Evolutionary conservation across 2,888 invertebrate genomes (phyloP).

Genomic region (Morinoia aosen): DNA sequence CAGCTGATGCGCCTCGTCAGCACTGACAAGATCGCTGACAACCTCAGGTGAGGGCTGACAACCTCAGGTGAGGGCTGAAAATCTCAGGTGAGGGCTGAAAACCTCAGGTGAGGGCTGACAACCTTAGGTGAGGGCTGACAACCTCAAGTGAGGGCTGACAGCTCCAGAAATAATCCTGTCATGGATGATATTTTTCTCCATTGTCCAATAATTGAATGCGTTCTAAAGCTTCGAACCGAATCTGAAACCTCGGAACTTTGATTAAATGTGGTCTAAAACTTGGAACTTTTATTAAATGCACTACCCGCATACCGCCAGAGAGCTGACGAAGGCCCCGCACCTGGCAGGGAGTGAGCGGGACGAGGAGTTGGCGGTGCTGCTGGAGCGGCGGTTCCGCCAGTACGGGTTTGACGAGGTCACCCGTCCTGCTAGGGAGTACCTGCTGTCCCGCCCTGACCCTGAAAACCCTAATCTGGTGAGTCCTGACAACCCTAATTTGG

Average conservation of each 20-base stretch:
- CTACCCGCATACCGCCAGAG: constrained; percentile 38
- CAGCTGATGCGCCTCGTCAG: background rate
- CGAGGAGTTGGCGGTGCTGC: constrained; percentile 56
- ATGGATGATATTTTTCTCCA: background rate
- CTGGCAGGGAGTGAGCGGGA: constrained; percentile 61
- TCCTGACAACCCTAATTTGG: background rate
- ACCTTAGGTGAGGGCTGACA: too few species aligned
- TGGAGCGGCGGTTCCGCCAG: constrained; percentile 54
- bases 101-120: too few species aligned
- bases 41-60: constrained; percentile 49
- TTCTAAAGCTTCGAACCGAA: too few species aligned
- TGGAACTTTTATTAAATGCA: background rate
- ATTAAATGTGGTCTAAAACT: background rate
- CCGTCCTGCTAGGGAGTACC: constrained; percentile 57
- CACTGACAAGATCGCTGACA: constrained; percentile 46
- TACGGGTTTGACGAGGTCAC: constrained; percentile 62
- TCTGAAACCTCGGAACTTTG: too few species aligned
- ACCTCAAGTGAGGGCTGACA: constrained; percentile 38
- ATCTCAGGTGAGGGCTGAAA: too few species aligned
- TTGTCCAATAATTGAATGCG: background rate
- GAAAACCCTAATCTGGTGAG: constrained; percentile 66
- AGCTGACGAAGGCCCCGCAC: constrained; percentile 63
- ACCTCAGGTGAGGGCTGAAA: background rate
- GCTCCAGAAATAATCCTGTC: background rate
- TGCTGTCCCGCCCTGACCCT: constrained; percentile 62